These are phyloP conservation scores for Characodon lateralis DNA, from an alignment of 2,797 vertebrate genomes.

Conservation along the genomic window DNA sequence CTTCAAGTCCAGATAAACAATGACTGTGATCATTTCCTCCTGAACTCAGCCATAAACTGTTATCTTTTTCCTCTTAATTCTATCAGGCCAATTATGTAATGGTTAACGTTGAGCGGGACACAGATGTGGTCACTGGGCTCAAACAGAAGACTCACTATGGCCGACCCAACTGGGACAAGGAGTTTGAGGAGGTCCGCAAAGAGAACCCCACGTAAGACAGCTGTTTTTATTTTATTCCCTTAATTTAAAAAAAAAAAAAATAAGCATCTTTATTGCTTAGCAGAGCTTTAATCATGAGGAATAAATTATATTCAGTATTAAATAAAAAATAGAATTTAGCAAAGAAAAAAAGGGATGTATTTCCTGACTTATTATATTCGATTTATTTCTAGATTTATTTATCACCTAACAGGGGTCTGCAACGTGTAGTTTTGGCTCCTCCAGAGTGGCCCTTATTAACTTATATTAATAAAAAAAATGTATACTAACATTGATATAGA, in stretches of 20 bases:
- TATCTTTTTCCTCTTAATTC: neutral
- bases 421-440: too few relatives aligned
- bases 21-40: neutral
- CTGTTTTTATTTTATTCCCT: neutral
- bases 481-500: too few relatives aligned
- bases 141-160: slow-evolving; percentile 92
- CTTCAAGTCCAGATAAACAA: neutral
- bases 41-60: neutral
- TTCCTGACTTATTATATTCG: too few relatives aligned
- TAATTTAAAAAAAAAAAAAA: neutral
- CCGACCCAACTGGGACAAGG: slow-evolving; percentile 89
- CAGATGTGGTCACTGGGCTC: slow-evolving; percentile 88
- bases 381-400: too few relatives aligned
- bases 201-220: slow-evolving; percentile 87
- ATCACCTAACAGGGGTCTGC: too few relatives aligned
- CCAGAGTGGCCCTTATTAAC: too few relatives aligned
- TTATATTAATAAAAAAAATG: too few relatives aligned
- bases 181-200: slow-evolving; percentile 87
- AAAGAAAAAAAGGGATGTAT: neutral
- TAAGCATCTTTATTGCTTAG: neutral
- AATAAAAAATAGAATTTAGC: neutral
- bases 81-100: slow-evolving; percentile 81
- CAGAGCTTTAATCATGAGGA: neutral
- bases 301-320: neutral
- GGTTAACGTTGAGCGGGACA: slow-evolving; percentile 83